phyloP scores from a whole-genome alignment of 2,888 invertebrate species.

The Empis livida region DNA sequence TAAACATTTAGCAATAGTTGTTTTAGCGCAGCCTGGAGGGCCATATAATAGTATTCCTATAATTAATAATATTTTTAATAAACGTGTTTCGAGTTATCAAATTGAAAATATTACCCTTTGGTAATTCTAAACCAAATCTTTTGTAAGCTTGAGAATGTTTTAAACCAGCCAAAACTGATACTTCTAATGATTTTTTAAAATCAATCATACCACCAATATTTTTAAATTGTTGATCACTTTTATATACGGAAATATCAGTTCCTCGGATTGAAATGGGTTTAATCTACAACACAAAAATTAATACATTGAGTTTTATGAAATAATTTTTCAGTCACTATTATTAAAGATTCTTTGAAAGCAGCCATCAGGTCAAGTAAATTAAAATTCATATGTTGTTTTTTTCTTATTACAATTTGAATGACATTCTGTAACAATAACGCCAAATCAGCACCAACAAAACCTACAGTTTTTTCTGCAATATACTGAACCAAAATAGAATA shows the following conservation, averaged over 20 bases:
- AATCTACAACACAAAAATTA: slow-evolving; percentile 8
- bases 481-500: slow-evolving; percentile 18
- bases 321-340: slow-evolving; percentile 9
- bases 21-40: slow-evolving; percentile 55
- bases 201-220: slow-evolving; percentile 43
- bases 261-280: slow-evolving; percentile 35
- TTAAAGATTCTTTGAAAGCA: slow-evolving; percentile 6
- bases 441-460: slow-evolving; percentile 45
- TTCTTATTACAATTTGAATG: slow-evolving; percentile 17
- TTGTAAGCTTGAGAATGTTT: slow-evolving; percentile 40
- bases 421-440: slow-evolving; percentile 35
- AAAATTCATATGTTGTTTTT: background rate
- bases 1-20: slow-evolving; percentile 44
- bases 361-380: background rate
- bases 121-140: slow-evolving; percentile 41
- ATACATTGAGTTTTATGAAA: background rate
- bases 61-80: background rate
- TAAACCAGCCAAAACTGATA: slow-evolving; percentile 45
- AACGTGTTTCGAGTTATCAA: background rate
- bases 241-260: slow-evolving; percentile 34
- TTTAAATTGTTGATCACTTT: slow-evolving; percentile 33
- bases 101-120: slow-evolving; percentile 33
- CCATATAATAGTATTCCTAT: slow-evolving; percentile 47
- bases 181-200: slow-evolving; percentile 39
- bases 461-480: slow-evolving; percentile 39